These are phyloP conservation scores for Hetaerina americana DNA, from an alignment of 1,140 invertebrate species.

Conservation along the genomic window DNA sequence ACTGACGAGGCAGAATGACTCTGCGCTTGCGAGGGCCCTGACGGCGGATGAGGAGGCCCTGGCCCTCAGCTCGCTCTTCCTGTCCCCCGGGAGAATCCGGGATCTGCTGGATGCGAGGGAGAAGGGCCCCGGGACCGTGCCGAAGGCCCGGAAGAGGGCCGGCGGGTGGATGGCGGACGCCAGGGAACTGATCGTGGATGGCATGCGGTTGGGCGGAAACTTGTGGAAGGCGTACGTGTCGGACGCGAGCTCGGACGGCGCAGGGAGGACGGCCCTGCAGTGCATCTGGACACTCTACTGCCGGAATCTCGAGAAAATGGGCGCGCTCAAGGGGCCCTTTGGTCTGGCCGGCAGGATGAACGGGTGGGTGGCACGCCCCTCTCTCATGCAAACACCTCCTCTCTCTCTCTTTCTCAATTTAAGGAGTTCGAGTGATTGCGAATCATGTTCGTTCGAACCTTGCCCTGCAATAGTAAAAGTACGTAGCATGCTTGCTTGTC, in stretches of 20 bases:
- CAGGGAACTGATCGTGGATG: slow-evolving; percentile 17
- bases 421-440: no score
- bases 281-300: slow-evolving; percentile 48
- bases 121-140: slow-evolving; percentile 16
- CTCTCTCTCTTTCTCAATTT: no score
- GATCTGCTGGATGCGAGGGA: not conserved
- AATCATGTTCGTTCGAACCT: no score
- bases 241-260: not conserved
- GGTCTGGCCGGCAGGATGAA: slow-evolving; percentile 45
- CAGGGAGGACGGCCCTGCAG: slow-evolving; percentile 27
- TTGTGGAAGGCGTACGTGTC: not conserved
- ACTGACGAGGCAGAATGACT: slow-evolving; percentile 37
- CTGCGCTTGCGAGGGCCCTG: slow-evolving; percentile 29
- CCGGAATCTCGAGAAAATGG: slow-evolving; percentile 40
- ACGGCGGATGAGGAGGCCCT: slow-evolving; percentile 38
- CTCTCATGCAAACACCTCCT: no score
- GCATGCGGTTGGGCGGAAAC: not conserved
- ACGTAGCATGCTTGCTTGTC: no score
- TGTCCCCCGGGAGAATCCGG: slow-evolving; percentile 33
- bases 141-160: slow-evolving; percentile 1
- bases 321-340: slow-evolving; percentile 37
- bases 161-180: not conserved
- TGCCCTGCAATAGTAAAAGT: no score
- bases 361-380: no score
- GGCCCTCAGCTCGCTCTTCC: slow-evolving; percentile 38